A percentile compares a stretch with the other conserved stretches of the same genome.
Evolutionary conservation across 92 coral and sea anemone genomes (phyloP).

Genomic region (Palythoa grandis): DNA sequence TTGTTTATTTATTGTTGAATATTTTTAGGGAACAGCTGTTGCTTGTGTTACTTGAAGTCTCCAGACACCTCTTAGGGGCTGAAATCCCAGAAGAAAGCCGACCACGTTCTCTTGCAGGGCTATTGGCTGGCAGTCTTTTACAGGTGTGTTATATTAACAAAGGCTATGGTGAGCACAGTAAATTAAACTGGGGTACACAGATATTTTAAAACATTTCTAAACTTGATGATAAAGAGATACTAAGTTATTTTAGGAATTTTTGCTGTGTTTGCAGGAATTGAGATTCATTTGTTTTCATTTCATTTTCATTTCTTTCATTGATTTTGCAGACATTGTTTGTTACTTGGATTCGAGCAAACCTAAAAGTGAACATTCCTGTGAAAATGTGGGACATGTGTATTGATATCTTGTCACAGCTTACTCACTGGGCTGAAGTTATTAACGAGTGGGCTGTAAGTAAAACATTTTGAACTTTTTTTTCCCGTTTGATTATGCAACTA

Average conservation of each 20-base stretch:
- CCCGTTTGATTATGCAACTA: not conserved
- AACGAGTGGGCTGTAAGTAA: constrained; percentile 93
- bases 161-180: no score
- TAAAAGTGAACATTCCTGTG: constrained; percentile 81
- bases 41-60: constrained; percentile 81
- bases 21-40: constrained; percentile 85
- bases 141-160: constrained; percentile 59
- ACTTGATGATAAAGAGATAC: no score
- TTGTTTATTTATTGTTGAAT: not conserved
- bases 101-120: constrained; percentile 62
- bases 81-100: constrained; percentile 65
- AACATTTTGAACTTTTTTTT: not conserved
- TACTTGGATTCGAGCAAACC: constrained; percentile 98
- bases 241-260: no score
- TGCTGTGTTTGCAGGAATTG: no score
- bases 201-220: no score
- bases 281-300: no score
- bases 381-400: constrained; percentile 91
- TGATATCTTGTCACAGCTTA: constrained; percentile 82
- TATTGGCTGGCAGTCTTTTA: constrained; percentile 75
- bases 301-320: not conserved
- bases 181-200: no score
- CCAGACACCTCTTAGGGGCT: constrained; percentile 75
- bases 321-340: constrained; percentile 86
- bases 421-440: constrained; percentile 94